Evolutionary conservation across 2,113 vertebrate genomes (phyloP).

Genomic region (Sander lucioperca): DNA sequence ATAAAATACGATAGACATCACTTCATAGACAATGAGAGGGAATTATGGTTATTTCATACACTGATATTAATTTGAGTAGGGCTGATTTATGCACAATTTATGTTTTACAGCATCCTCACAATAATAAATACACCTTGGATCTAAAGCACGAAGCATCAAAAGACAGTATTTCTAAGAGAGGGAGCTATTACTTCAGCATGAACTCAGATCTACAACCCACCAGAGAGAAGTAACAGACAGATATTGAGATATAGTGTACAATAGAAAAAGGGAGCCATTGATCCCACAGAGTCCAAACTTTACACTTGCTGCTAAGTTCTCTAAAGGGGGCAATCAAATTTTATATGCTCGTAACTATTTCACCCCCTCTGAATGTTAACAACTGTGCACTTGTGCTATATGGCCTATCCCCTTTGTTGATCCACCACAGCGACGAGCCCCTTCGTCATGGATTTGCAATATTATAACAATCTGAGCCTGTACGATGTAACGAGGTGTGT

Average conservation of each 20-base stretch:
- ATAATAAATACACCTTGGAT: conserved; percentile 58
- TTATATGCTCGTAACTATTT: conserved; percentile 84
- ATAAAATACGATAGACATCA: conserved; percentile 52
- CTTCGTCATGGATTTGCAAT: conserved; percentile 69
- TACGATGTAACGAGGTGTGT: conserved; percentile 36
- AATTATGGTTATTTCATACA: conserved; percentile 61
- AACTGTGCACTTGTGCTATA: conserved; percentile 77
- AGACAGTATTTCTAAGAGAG: conserved; percentile 66
- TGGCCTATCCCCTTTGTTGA: conserved; percentile 71
- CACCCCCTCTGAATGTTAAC: conserved; percentile 84
- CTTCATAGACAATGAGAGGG: conserved; percentile 56
- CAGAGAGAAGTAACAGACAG: conserved; percentile 55
- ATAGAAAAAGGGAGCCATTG: conserved; percentile 79
- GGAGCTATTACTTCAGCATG: conserved; percentile 68
- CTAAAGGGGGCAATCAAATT: conserved; percentile 82
- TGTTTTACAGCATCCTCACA: conserved; percentile 46
- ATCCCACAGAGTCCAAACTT: conserved; percentile 80
- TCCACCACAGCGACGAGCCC: conserved; percentile 46
- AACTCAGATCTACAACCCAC: conserved; percentile 75
- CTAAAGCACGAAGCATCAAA: conserved; percentile 61
- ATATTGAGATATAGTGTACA: conserved; percentile 78
- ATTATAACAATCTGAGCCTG: conserved; percentile 64
- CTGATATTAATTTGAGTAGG: conserved; percentile 33
- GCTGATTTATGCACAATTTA: conserved; percentile 38
- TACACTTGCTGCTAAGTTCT: conserved; percentile 81